Evolutionary conservation across 2,113 vertebrate species (phyloP), one percentile per base, ranked within the genome.

Genomic region (Vidua macroura): DNA sequence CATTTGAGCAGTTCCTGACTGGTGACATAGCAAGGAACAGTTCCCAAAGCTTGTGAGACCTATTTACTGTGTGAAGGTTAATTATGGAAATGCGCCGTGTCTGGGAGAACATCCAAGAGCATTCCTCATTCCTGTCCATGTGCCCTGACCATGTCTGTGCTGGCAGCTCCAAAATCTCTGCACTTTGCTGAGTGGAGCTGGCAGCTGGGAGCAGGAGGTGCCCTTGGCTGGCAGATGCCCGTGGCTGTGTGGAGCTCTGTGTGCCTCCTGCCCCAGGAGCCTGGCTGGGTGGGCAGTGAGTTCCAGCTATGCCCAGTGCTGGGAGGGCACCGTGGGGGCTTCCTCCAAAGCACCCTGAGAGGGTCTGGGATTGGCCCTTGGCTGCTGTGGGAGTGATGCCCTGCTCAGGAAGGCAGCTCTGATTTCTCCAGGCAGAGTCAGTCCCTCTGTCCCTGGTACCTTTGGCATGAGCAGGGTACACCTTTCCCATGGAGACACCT

Each of bases 271-370:
- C 48, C 46, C 51, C 11, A 2, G 8, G 7, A 72, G 6, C 73
- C 67, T 44, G 1, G 20, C 17, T 4, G 3, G 2, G 28, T 1
- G 15, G 62, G 66, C 55, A 46, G 23, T 1, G 30, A 52, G 63
- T 41, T 13, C 49, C 6, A 24, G 27, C 33, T 9, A 17, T 4
- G 27, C 30, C 41, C 48, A 19, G 63, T 18, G n/a, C 30, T 1
- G 0, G 18, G 35, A n/a, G n/a, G 28, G 33, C 3, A 31, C 25
- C 0, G 0, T 0, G 6, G 77, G 30, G 12, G 13, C 39, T 60
- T n/a, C 55, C 41, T 56, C 59, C 59, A 35, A 1, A 33, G 33
- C n/a, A 2, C 2, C 1, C n/a, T 48, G 64, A 17, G 5, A 55
- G 17, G 33, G 43, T 46, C 51, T n/a, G 28, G 41, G 11, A 5